Evolutionary conservation across 2,797 vertebrate species (phyloP).

Genomic region (Megaceryle alcyon): DNA sequence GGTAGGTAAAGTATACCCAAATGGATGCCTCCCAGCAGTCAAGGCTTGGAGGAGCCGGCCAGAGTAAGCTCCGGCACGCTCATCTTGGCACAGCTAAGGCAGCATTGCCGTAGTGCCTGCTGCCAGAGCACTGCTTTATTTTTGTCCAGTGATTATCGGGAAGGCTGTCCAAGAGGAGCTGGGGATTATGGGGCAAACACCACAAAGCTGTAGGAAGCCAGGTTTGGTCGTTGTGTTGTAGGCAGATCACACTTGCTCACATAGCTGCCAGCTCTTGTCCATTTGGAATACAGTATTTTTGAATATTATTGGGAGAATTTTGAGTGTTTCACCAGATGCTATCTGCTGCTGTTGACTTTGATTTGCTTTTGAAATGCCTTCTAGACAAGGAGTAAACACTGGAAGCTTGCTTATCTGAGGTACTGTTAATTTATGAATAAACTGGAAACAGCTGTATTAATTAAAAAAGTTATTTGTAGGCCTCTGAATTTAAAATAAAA

Average conservation of each 20-base stretch:
- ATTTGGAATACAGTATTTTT: not conserved
- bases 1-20: not conserved
- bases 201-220: not conserved
- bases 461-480: not conserved
- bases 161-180: slow-evolving; percentile 21
- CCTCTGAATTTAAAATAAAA: not conserved
- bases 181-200: not conserved
- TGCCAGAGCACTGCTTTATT: not conserved
- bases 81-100: not conserved
- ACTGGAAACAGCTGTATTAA: not conserved
- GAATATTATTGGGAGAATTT: not conserved
- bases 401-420: not conserved
- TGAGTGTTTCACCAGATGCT: not conserved
- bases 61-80: not conserved
- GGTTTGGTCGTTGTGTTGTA: not conserved
- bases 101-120: not conserved
- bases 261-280: not conserved
- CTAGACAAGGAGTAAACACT: not conserved
- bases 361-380: not conserved
- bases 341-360: not conserved
- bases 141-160: not conserved
- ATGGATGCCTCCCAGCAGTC: not conserved
- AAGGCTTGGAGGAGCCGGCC: not conserved
- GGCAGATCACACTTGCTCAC: not conserved
- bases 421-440: not conserved